Conservation (phyloP, 1,140 invertebrate genomes). For the Bacillus rossius region DNA sequence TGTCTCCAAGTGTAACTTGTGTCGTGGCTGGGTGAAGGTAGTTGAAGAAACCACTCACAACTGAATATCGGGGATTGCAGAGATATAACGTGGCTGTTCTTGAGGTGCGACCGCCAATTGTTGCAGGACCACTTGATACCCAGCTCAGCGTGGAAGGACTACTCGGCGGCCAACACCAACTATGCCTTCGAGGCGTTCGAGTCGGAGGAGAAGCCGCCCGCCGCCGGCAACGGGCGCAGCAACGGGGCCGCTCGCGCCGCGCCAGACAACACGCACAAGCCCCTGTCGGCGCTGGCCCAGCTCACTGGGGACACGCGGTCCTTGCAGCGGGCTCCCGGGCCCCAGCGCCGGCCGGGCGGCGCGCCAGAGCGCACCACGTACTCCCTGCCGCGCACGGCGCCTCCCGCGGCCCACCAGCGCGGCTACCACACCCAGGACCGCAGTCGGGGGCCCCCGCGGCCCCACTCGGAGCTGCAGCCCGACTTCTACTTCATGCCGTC, state of each 20-base stretch:
- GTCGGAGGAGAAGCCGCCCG: conserved; percentile 61
- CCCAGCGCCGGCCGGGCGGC: conserved; percentile 27
- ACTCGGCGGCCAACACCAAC: conserved; percentile 74
- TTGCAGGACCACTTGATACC: conserved; percentile 74
- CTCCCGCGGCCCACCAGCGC: conserved; percentile 27
- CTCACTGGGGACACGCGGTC: conserved; percentile 49
- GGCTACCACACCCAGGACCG: conserved; percentile 48
- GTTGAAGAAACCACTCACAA: too few species aligned
- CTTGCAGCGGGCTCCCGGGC: conserved; percentile 48
- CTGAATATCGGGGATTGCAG: too few species aligned
- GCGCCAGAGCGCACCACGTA: conserved; percentile 41
- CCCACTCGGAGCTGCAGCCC: conserved; percentile 49
- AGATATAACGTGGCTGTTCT: too few species aligned
- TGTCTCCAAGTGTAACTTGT: too few species aligned
- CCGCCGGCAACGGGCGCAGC: conserved; percentile 28
- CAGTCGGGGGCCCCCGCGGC: conserved; percentile 28
- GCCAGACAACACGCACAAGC: not conserved
- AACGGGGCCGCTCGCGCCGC: conserved; percentile 15
- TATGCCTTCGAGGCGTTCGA: conserved; percentile 83
- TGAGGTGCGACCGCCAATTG: too few species aligned
- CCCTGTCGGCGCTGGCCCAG: not conserved
- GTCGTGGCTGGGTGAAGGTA: too few species aligned
- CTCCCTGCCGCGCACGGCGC: conserved; percentile 42
- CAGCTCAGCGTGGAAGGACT: conserved; percentile 82
- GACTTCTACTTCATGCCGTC: conserved; percentile 96